Evolutionary conservation across 2,888 invertebrate species (phyloP).

Genomic region (Drosophila cyrtoloma): DNA sequence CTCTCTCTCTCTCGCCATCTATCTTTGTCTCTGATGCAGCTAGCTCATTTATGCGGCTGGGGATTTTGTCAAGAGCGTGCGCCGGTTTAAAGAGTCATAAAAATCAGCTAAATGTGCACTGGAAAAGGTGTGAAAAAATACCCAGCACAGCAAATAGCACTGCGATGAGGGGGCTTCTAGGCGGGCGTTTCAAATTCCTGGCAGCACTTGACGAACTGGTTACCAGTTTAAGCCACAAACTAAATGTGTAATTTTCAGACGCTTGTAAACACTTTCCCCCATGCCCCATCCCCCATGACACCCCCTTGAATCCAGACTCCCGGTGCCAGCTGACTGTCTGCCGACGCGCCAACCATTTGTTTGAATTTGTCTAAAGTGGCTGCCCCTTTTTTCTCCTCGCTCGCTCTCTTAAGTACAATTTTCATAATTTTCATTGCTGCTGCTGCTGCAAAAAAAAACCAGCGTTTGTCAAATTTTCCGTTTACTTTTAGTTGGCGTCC

Average conservation of each 20-base stretch:
- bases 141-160: background rate
- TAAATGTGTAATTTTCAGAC: slow-evolving; percentile 72
- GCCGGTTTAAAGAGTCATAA: slow-evolving; percentile 74
- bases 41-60: slow-evolving; percentile 67
- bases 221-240: slow-evolving; percentile 59
- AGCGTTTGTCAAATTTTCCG: slow-evolving; percentile 71
- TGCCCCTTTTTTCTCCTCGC: slow-evolving; percentile 34
- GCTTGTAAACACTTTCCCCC: slow-evolving; percentile 65
- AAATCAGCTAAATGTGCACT: slow-evolving; percentile 67
- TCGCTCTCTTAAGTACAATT: slow-evolving; percentile 40
- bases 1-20: background rate
- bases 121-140: slow-evolving; percentile 61
- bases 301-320: slow-evolving; percentile 11
- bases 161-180: background rate
- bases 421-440: slow-evolving; percentile 72
- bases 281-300: background rate
- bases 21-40: slow-evolving; percentile 19
- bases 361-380: slow-evolving; percentile 81
- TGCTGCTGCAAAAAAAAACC: slow-evolving; percentile 33
- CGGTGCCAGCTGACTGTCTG: slow-evolving; percentile 35
- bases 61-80: slow-evolving; percentile 63
- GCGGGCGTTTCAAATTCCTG: background rate
- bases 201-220: slow-evolving; percentile 59
- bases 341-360: slow-evolving; percentile 68
- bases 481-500: slow-evolving; percentile 65